Percentiles rank a stretch among this genome's conserved stretches.
These are phyloP conservation scores for Limnothrissa miodon DNA, from an alignment of 2,113 vertebrate species.

Conservation along the genomic window DNA sequence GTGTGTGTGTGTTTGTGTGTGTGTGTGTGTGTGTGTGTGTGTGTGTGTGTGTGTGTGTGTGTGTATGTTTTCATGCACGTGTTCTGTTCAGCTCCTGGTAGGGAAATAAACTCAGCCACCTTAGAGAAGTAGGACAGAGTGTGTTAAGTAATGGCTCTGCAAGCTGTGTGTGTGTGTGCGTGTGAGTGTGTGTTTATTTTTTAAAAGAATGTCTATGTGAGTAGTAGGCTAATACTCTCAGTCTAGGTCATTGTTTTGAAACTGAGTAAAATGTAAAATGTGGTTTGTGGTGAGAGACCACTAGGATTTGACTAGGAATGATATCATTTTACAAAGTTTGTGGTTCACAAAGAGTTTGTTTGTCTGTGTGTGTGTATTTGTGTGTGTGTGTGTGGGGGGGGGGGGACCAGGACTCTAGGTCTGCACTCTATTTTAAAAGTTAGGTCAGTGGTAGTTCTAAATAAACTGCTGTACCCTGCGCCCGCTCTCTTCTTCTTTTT, in stretches of 20 bases:
- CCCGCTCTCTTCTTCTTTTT: too few relatives aligned
- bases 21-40: neutral
- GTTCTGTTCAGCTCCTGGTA: neutral
- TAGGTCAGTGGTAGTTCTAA: neutral
- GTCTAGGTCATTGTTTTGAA: neutral
- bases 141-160: neutral
- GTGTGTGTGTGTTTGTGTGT: neutral
- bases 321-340: neutral
- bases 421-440: constrained; percentile 2
- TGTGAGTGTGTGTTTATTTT: neutral
- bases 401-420: neutral
- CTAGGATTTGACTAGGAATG: neutral
- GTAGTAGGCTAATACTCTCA: neutral
- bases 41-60: neutral
- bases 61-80: neutral
- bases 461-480: neutral
- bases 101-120: neutral
- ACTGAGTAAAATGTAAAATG: neutral
- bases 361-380: neutral
- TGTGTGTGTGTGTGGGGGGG: too few relatives aligned
- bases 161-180: neutral
- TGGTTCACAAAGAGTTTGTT: neutral
- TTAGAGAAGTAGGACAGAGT: neutral
- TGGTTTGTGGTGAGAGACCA: neutral
- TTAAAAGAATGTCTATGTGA: neutral